Base-by-base conservation (phyloP, 2,797 vertebrate species). In the Salmo trutta region DNA sequence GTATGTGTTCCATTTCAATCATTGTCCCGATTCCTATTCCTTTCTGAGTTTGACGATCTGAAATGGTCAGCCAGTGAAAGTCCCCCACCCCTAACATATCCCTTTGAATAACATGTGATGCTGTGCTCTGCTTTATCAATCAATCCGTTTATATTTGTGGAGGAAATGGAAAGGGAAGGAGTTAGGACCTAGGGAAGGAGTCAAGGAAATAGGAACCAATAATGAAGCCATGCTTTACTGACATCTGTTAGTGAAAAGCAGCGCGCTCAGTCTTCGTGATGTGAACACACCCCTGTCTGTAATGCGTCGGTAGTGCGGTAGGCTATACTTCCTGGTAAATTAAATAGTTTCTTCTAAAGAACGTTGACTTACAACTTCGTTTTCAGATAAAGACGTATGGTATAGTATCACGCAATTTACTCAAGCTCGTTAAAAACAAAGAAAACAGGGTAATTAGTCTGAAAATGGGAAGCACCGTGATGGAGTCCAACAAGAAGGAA, bases 381-480 rank as follows among this genome's bases (percentile, higher is more conserved):
- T 74, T 66, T n/a, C 8, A 75, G 64, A 78, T 73, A 52, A 33
- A 66, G 70, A 47, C 71, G 10, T 47, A 16, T 69, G 36, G 47
- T n/a, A 36, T 67, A 47, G 41, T 31, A 52, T 59, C 36, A 69
- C 66, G 4, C 31, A 16, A 33, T 27, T 75, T 19, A n/a, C 14
- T 5, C 36, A 71, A 76, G 15, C 74, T 8, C 74, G 24, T 82
- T 72, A 47, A 56, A 70, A 29, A 29, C 1, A 59, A 19, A 75
- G 53, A 65, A 24, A 79, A 52, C 33, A 19, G 15, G 21, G 12
- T 67, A 12, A 5, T 68, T 73, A 3, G 41, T 65, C 21, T 64
- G 67, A 87, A 87, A 41, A 95, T 95, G 94, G 94, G 94, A 80
- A 95, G 94, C 83, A 94, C 93, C 6, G 90, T 92, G 91, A 94